Conservation (phyloP, 2,888 invertebrate genomes). For the Caenorhabditis sulstoni region DNA sequence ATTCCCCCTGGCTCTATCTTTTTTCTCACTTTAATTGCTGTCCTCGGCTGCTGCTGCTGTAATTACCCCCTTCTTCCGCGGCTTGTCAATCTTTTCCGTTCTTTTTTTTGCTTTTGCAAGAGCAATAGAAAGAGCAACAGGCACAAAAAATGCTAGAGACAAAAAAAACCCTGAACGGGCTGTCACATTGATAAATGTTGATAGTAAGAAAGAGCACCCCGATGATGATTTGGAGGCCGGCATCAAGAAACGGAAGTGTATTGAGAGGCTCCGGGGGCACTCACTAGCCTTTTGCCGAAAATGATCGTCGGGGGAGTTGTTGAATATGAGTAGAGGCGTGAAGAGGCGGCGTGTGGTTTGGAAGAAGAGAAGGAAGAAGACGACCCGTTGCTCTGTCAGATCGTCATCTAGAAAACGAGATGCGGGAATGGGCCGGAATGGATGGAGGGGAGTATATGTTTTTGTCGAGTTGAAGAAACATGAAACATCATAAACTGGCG, state of each 20-base stretch:
- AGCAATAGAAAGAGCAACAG: neutral
- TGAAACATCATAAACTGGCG: slow-evolving; percentile 59
- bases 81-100: slow-evolving; percentile 22
- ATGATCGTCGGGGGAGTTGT: slow-evolving; percentile 64
- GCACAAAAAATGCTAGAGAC: neutral
- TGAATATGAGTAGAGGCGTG: slow-evolving; percentile 57
- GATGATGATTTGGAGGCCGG: neutral
- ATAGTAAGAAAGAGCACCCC: neutral
- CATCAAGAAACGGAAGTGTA: slow-evolving; percentile 22
- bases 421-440: slow-evolving; percentile 29
- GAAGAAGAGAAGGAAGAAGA: slow-evolving; percentile 23
- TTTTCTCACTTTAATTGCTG: slow-evolving; percentile 32
- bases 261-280: slow-evolving; percentile 3
- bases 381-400: slow-evolving; percentile 34
- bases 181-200: slow-evolving; percentile 32
- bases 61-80: slow-evolving; percentile 33
- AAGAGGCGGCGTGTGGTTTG: slow-evolving; percentile 24
- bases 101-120: neutral
- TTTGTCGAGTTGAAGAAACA: slow-evolving; percentile 42
- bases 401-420: slow-evolving; percentile 51
- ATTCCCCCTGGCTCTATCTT: neutral
- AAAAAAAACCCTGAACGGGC: neutral
- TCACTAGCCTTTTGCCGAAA: slow-evolving; percentile 20
- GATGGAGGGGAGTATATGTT: slow-evolving; percentile 45
- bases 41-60: slow-evolving; percentile 22